Evolutionary conservation across 1,140 invertebrate species (phyloP).

Genomic region (Vollenhovia emeryi): DNA sequence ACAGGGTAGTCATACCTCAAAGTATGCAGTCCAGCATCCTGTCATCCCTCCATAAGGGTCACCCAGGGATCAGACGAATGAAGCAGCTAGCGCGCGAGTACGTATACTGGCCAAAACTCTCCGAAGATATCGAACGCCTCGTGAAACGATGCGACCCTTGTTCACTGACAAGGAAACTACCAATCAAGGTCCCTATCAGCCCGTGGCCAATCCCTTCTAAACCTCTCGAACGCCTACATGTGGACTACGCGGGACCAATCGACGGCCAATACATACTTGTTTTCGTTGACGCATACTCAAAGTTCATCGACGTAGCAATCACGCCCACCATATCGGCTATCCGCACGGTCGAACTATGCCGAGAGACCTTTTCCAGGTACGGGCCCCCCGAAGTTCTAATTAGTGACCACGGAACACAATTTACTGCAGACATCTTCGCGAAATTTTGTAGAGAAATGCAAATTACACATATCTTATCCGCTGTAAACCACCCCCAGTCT

Average conservation of each 20-base stretch:
- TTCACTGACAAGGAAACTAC: neutral
- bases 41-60: neutral
- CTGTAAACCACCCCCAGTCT: neutral
- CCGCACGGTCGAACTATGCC: neutral
- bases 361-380: neutral
- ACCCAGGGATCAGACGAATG: neutral
- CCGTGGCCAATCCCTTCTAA: neutral
- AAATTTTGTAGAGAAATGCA: slow-evolving; percentile 6
- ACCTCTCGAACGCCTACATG: neutral
- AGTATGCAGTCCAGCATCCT: neutral
- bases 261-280: neutral
- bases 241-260: neutral
- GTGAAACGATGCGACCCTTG: neutral
- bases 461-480: neutral
- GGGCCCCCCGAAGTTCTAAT: neutral
- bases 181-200: neutral
- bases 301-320: neutral
- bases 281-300: neutral
- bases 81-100: neutral
- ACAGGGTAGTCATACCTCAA: neutral
- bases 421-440: neutral
- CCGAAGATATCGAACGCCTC: neutral
- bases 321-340: neutral
- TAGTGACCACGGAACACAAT: neutral
- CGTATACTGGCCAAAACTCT: neutral